Evolutionary conservation across 2,888 invertebrate species (phyloP), one percentile per base, ranked within the genome.

Genomic region (Enoplolaimus lenunculus): DNA sequence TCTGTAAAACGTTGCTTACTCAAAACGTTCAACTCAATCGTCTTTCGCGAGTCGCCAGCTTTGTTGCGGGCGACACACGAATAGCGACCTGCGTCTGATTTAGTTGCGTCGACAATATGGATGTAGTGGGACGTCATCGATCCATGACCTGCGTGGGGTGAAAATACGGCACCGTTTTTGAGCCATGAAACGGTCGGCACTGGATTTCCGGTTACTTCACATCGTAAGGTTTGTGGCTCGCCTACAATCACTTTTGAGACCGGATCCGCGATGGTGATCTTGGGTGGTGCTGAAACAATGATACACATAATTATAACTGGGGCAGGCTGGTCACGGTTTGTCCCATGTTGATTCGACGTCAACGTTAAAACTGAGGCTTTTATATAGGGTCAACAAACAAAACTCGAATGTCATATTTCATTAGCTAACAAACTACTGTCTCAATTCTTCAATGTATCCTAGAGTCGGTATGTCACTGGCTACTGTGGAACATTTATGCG

Each of bases 31-130:
- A 88, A 76, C 57, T 81, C 79, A 71, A 86, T 85, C 35, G 81
- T 81, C 71, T 84, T 84, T 3, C 82, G 78, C 21, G 77, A 80
- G 45, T 83, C 84, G 0, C 87, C 86, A 75, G 84, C 85, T 60
- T 81, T 77, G 75, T 87, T 87, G 60, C 77, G 80, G 1, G 85
- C 86, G 26, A 82, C 75, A 75, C 87, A 87, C 0, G 82, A 84
- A 76, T 86, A 87, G 29, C 84, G 81, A 0, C 87, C 87, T 60
- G 84, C 83, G 77, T 86, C 85, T n/a, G 64, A 45, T 35, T 35
- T 34, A 35, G 71, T 34, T 2, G 76, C 75, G 33, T 76, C 74
- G 65, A 74, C 73, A 45, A 80, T 69, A 72, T 77, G 77, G 59
- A 78, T 71, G 69, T 75, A 76, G 64, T 76, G 74, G 57, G 76